Conservation (phyloP, 2,797 vertebrate species). For the Hemitrygon akajei region DNA sequence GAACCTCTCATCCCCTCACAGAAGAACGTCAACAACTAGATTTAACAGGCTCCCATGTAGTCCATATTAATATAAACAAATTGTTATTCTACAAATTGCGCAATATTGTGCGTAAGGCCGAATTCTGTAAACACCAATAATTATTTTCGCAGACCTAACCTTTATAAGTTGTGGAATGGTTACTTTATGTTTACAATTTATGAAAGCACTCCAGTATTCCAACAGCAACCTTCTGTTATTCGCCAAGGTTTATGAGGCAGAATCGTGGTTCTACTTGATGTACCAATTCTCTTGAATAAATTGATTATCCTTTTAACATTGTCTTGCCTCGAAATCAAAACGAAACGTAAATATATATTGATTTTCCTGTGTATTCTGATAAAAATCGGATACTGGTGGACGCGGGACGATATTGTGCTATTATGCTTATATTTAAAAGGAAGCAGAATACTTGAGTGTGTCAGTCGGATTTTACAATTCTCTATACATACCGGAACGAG, state of each 20-base stretch:
- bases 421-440: neutral
- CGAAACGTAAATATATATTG: conserved; percentile 29
- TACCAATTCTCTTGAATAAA: too few relatives aligned
- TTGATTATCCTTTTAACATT: neutral
- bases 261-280: neutral
- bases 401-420: neutral
- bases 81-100: too few relatives aligned
- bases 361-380: neutral
- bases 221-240: neutral
- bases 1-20: too few relatives aligned
- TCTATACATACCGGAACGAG: neutral
- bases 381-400: neutral
- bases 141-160: neutral
- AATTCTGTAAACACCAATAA: neutral
- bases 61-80: neutral
- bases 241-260: neutral
- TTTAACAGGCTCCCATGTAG: neutral
- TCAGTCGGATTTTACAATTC: neutral
- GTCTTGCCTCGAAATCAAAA: conserved; percentile 39
- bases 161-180: neutral
- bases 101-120: too few relatives aligned
- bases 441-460: neutral
- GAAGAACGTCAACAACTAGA: neutral
- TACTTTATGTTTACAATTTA: neutral
- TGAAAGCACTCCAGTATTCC: neutral